Evolutionary conservation across 2,888 invertebrate genomes (phyloP).

Genomic region (Choristoneura rosaceana): DNA sequence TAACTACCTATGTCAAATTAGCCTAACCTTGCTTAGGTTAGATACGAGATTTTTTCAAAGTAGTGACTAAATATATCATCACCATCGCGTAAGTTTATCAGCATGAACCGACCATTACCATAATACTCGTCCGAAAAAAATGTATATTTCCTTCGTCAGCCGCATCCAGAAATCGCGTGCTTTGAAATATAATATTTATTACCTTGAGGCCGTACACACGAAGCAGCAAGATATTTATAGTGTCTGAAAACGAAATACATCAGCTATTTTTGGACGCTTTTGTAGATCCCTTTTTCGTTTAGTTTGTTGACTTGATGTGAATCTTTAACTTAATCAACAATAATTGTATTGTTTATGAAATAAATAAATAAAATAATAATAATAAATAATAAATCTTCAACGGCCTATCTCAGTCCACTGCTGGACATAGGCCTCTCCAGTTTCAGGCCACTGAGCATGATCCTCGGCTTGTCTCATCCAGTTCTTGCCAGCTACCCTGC

Average conservation of each 20-base stretch:
- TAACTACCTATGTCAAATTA: too few species aligned
- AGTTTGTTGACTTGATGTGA: background rate
- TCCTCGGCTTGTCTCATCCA: too few species aligned
- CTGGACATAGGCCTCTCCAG: too few species aligned
- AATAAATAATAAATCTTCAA: too few species aligned
- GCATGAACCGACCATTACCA: background rate
- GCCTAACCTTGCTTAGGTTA: too few species aligned
- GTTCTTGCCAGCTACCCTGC: too few species aligned
- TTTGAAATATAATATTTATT: constrained; percentile 16
- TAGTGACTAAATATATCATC: background rate
- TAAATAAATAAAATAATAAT: too few species aligned
- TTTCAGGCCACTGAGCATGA: too few species aligned
- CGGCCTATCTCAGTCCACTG: too few species aligned
- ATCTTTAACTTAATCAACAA: too few species aligned
- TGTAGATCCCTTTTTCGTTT: background rate
- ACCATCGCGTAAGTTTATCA: background rate
- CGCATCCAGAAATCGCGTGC: background rate
- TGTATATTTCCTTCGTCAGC: background rate
- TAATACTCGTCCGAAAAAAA: background rate
- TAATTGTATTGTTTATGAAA: too few species aligned
- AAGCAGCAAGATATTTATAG: background rate
- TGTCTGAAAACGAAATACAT: background rate
- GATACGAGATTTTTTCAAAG: too few species aligned
- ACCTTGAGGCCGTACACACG: background rate
- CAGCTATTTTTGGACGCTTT: background rate